Base-by-base conservation (phyloP, 64 coral and sea anemone species). In the Stylophora pistillata region DNA sequence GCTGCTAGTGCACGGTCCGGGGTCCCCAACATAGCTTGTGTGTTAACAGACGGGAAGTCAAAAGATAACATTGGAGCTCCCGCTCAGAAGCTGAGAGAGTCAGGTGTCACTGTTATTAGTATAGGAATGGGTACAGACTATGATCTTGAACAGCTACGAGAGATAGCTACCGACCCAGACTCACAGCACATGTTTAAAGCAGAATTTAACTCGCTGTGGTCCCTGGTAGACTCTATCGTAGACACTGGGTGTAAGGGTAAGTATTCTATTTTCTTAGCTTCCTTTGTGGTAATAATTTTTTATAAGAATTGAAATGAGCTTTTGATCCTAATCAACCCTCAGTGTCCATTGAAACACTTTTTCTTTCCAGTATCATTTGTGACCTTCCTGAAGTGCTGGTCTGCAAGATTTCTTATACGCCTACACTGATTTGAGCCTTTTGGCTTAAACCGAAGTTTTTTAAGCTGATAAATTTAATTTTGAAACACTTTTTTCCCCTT, bases 21-120 rank as follows among this genome's bases (percentile, higher is more conserved):
- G 0, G 80, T 86, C 11, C 88, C 62, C 29, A 58, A 93, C 53
- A 72, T 96, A 14, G 73, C 92, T 14, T 15, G 90, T 23, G 65
- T 96, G 3, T 53, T 96, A 59, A 93, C 87, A 3, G 87, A 89
- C 68, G 94, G 94, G 3, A 76, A 10, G 52, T 96, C 94, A 59
- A 28, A 0, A 4, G 94, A 96, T 27, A 32, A 27, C 15, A 71
- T 96, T 21, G 17, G 6, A 4, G 23, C 7, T 10, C 87, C 87
- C 9, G 58, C 87, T 16, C 37, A 78, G 29, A 18, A 64, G 34
- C 69, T 96, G 0, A 82, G 91, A 18, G 87, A 89, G 29, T 89
- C 73, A 37, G 77, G 81, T 6, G 85, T 93, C 15, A 76, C 29
- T 54, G 55, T 92, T 3, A 87, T 56, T 23, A 71, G 74, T 30